Evolutionary conservation across 2,888 invertebrate genomes (phyloP), one percentile per base, ranked within the genome.

Genomic region (Catocala sponsa): DNA sequence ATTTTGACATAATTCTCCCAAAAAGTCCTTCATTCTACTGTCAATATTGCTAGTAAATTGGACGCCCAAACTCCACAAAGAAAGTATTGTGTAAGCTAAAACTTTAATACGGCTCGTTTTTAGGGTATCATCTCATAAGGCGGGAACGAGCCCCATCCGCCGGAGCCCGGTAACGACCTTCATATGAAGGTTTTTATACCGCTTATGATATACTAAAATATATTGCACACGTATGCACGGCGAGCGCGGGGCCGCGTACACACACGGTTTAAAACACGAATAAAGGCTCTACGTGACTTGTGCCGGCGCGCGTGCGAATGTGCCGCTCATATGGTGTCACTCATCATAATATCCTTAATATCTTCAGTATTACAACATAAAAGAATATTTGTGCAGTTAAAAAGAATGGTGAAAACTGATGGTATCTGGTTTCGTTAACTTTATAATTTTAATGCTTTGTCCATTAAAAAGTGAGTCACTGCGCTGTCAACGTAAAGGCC

Each of bases 131-230:
- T 71, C 68, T 64, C 65, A 63, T 70, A 64, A 70, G 64, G 50
- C 50, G 60, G 56, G 59, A 66, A 65, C 63, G 68, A 69, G 32
- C 55, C 57, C 55, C 61, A 58, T 62, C 61, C 52, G 44, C 55
- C 63, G 55, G 55, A 43, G 55, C 75, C 54, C 55, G 51, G 70
- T 70, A 74, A 76, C 72, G 76, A 74, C 63, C 55, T 58, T 62
- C 63, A 72, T 67, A 70, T 72, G 67, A 73, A 67, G 57, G 64
- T 77, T 74, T 77, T 77, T 72, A 77, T 71, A 63, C 50, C 61
- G 65, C 56, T 66, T 61, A 73, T 70, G 68, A 67, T 62, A 54
- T 70, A 68, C 51, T 62, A 66, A 52, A 44, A 63, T 68, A 76
- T 76, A 76, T 74, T 67, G 65, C 69, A 62, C 32, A 56, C 67